Evolutionary conservation across 2,113 vertebrate genomes (phyloP), one percentile per base, ranked within the genome.

Genomic region (Saimiri boliviensis): DNA sequence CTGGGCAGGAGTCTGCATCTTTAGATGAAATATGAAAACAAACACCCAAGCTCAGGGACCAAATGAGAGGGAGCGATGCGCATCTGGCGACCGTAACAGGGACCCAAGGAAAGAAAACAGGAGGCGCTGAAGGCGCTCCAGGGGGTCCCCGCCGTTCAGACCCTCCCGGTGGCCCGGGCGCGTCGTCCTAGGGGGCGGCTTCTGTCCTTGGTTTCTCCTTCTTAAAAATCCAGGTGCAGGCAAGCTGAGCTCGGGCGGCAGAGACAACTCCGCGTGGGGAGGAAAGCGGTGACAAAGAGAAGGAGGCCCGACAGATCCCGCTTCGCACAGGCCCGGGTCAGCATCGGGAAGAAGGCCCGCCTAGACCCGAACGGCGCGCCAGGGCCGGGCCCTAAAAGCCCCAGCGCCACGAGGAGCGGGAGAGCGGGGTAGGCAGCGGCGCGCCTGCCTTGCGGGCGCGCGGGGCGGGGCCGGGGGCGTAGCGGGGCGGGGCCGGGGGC

Each of bases 181-280:
- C 60, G 27, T 76, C 70, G 81, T 86, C 76, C 37, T 8, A 30
- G 71, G 56, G 40, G 2, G 89, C 45, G 11, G 60, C 49, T 49
- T 42, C 45, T 79, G 86, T 20, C 89, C 96, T 60, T 60, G 86
- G 89, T 37, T 54, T 83, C 73, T 63, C 94, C 82, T 66, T 74
- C 45, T 74, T 58, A 32, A 19, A 77, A 56, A 40, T 17, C 37
- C 2, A 32, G 93, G 86, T 45, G 56, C 92, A 2, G 83, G 42
- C 49, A 6, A 79, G 76, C 54, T 40, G 49, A 60, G 4, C 66
- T 17, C 49, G 0, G 19, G 82, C 5, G 25, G 76, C 23, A 17
- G 35, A 68, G 86, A 12, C 68, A 35, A 20, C 25, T 81, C 58
- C 73, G 79, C 58, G 68, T 68, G 74, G 58, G 45, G 11, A 40